Conservation (phyloP, 1,140 invertebrate genomes). For the Lepidostoma basale region DNA sequence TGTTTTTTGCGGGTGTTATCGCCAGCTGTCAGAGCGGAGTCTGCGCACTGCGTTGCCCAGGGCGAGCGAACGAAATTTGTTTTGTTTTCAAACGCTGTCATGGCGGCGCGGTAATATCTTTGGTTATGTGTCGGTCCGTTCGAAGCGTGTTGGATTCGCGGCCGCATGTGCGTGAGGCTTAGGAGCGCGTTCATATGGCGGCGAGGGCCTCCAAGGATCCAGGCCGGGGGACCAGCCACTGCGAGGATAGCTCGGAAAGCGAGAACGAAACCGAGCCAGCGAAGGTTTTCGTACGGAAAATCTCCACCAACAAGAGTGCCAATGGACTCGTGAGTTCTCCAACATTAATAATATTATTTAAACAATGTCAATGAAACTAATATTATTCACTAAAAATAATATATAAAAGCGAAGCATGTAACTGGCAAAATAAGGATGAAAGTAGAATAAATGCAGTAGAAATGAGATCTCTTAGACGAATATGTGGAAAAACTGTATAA, state of each 20-base stretch:
- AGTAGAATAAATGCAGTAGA: too few relatives aligned
- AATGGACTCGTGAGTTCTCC: constrained; percentile 29
- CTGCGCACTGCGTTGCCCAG: constrained; percentile 12
- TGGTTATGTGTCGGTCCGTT: constrained; percentile 7
- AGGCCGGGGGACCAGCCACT: background rate
- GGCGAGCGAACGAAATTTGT: constrained; percentile 14
- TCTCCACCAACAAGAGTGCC: constrained; percentile 65
- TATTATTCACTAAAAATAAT: too few relatives aligned
- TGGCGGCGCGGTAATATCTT: constrained; percentile 16
- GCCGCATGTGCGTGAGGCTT: background rate
- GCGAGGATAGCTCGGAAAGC: constrained; percentile 64
- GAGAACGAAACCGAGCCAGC: constrained; percentile 71
- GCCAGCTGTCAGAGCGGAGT: constrained; percentile 18
- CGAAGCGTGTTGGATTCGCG: background rate
- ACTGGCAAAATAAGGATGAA: too few relatives aligned
- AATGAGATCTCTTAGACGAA: too few relatives aligned
- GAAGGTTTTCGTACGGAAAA: constrained; percentile 67
- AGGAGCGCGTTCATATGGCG: background rate
- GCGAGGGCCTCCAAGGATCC: background rate
- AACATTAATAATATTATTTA: too few relatives aligned
- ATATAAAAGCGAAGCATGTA: too few relatives aligned
- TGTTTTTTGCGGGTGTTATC: background rate
- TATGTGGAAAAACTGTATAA: too few relatives aligned
- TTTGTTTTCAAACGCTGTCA: constrained; percentile 31
- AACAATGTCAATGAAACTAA: too few relatives aligned